Evolutionary conservation across 1,140 invertebrate genomes (phyloP).

Genomic region (Pseudomyrmex sp.): DNA sequence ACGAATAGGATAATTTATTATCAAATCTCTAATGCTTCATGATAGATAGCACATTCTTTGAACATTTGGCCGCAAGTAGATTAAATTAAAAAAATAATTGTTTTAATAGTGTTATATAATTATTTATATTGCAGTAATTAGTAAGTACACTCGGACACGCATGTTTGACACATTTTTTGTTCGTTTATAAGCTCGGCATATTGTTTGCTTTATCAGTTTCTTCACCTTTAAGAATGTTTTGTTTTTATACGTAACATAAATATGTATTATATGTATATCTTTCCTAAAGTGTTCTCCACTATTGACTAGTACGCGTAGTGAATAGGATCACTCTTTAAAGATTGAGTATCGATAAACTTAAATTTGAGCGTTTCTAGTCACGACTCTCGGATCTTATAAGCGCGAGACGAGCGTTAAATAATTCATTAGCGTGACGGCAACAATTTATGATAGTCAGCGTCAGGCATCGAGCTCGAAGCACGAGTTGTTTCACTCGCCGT

Average conservation of each 20-base stretch:
- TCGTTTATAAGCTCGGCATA: background rate
- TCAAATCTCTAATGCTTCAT: no score
- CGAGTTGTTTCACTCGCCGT: background rate
- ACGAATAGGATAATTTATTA: conserved; percentile 1
- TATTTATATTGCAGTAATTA: no score
- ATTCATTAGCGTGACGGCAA: conserved; percentile 42
- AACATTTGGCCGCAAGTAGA: no score
- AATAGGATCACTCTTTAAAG: conserved; percentile 25
- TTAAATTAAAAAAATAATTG: no score
- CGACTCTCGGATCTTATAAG: conserved; percentile 17
- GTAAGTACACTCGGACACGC: no score
- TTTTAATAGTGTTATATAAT: no score
- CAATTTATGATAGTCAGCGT: conserved; percentile 36
- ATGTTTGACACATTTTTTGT: no score
- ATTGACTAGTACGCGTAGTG: background rate
- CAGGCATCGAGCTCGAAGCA: background rate
- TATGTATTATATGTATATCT: conserved; percentile 10
- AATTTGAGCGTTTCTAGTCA: conserved; percentile 30
- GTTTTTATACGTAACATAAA: conserved; percentile 1
- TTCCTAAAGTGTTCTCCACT: no score
- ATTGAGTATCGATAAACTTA: conserved; percentile 39
- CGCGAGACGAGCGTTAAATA: conserved; percentile 42
- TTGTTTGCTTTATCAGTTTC: background rate
- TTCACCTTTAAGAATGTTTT: background rate
- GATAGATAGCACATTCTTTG: no score